phyloP scores from a whole-genome alignment of 2,797 vertebrate genomes.

The Ispidina lecontei region DNA sequence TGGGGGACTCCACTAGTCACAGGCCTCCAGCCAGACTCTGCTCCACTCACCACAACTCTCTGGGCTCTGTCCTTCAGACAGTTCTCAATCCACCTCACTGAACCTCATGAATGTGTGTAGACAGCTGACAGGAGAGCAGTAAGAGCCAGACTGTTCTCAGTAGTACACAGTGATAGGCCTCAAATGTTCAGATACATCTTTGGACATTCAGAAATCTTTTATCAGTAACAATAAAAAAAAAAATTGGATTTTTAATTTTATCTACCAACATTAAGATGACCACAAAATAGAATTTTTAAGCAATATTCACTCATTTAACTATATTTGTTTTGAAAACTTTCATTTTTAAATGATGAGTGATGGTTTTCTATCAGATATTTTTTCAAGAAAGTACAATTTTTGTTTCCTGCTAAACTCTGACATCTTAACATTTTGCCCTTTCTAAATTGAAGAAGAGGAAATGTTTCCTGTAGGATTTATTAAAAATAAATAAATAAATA shows the following conservation, averaged over 20 bases:
- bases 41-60: too few species aligned
- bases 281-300: background rate
- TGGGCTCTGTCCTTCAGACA: too few species aligned
- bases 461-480: background rate
- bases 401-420: background rate
- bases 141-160: background rate
- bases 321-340: background rate
- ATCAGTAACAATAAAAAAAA: background rate
- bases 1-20: too few species aligned
- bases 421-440: background rate
- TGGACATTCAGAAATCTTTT: background rate
- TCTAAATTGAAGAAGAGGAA: background rate
- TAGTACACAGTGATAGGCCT: background rate
- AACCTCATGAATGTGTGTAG: background rate
- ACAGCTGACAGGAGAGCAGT: background rate
- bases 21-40: too few species aligned
- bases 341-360: background rate
- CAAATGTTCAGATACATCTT: background rate
- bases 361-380: background rate
- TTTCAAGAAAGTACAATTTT: background rate
- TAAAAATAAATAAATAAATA: too few species aligned
- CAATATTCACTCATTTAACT: background rate
- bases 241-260: too few species aligned
- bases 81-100: too few species aligned
- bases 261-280: background rate